Base-by-base conservation (phyloP, 2,888 invertebrate genomes). In the Strigamia transsilvanica region DNA sequence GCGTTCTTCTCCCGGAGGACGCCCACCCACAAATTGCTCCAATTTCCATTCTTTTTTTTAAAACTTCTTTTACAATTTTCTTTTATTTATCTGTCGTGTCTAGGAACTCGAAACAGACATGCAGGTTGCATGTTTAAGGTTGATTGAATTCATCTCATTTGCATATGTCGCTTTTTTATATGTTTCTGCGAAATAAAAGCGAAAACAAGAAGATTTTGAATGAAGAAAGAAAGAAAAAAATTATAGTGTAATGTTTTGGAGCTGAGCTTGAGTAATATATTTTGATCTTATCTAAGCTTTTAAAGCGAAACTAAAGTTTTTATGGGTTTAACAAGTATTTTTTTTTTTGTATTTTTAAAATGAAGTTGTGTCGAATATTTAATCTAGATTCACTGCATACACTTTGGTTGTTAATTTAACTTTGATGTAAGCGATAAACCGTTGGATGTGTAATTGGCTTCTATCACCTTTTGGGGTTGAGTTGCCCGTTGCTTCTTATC, bases 21-120 rank as follows among this genome's bases (percentile, higher is more conserved):
- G 79, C 79, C 79, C 38, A 79, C 73, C 73, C 73, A 73, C 73
- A 73, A 73, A 73, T 73, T 73, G 73, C 73, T 73, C 73, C 73
- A 73, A 73, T 73, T 73, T 73, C 73, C 73, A 73, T 73, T 32
- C n/a, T 73, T 73, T 73, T 73, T n/a, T 73, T n/a, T 1, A 18
- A 56, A 18, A 18, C n/a, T 56, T 73, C 32, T 73, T 73, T 56
- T 56, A 66, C 61, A 66, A 66, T 66, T 66, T 73, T 32, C n/a
- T 27, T 73, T 73, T 73, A 73, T 73, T 73, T 73, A 73, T 73
- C 73, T 73, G 73, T 73, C 73, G 73, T 10, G 32, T 73, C 73
- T 73, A 12, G 73, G 27, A 1, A 66, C 61, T 21, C 12, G 73
- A 27, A 73, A 12, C 32, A 73, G 32, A 73, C 32, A 73, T 12